These are phyloP conservation scores for Lasioglossum vierecki DNA, from an alignment of 2,888 invertebrate genomes.

Conservation along the genomic window DNA sequence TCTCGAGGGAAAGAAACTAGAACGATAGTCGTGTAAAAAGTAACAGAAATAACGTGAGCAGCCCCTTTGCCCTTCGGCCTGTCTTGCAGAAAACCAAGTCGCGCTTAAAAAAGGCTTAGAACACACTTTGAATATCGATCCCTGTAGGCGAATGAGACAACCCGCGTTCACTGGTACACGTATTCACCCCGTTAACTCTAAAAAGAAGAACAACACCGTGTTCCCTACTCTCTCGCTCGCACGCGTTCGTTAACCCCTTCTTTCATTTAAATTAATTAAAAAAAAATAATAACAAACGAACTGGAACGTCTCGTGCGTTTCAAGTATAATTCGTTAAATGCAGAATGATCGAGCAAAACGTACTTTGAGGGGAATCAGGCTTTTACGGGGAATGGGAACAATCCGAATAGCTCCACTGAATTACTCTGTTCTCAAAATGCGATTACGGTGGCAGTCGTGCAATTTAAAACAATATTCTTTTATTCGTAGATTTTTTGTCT, in stretches of 20 bases:
- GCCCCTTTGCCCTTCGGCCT: constrained; percentile 60
- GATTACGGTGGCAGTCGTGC: constrained; percentile 14
- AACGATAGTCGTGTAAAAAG: constrained; percentile 49
- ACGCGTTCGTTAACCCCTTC: constrained; percentile 37
- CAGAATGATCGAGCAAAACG: constrained; percentile 50
- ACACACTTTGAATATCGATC: constrained; percentile 75
- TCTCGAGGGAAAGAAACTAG: constrained; percentile 29
- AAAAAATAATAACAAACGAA: constrained; percentile 12
- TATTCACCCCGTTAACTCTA: constrained; percentile 63
- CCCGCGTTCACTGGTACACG: constrained; percentile 59
- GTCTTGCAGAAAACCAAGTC: constrained; percentile 65
- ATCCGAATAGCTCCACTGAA: neutral
- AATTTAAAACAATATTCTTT: constrained; percentile 28
- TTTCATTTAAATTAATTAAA: constrained; percentile 42
- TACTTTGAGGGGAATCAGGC: constrained; percentile 2
- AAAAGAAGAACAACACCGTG: constrained; percentile 64
- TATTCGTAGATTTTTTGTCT: neutral
- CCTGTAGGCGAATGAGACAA: constrained; percentile 72
- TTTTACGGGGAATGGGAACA: neutral
- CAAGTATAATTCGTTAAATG: constrained; percentile 26
- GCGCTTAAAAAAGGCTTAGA: constrained; percentile 74
- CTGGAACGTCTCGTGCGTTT: constrained; percentile 64
- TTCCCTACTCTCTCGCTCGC: constrained; percentile 57
- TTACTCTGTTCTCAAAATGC: constrained; percentile 14
- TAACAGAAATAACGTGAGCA: constrained; percentile 62